Base-by-base conservation (phyloP, 2,888 invertebrate species). In the Pogonocherus hispidulus region DNA sequence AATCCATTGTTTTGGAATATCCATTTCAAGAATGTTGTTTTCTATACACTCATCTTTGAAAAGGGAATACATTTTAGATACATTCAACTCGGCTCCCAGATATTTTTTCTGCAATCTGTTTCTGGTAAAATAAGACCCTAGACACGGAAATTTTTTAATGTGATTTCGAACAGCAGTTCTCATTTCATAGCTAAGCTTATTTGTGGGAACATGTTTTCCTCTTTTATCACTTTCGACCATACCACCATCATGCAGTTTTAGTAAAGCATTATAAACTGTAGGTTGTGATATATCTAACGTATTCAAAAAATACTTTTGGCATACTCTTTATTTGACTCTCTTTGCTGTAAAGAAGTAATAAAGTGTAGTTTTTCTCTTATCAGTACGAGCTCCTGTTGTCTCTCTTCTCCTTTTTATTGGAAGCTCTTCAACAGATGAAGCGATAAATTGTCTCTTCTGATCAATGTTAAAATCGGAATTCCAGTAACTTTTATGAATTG, bases 91-190 rank as follows among this genome's bases (percentile, higher is more conserved):
- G 46, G 23, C 51, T 41, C 52, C 67, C n/a, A 63, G 41, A 32
- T 49, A 63, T 52, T 68, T 64, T 54, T 51, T 57, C 1, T 18
- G 20, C 4, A 57, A 56, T 11, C 63, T 8, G n/a, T 69, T 65
- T 32, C 66, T 44, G 11, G 41, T 32, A 54, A 66, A 66, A 51
- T 69, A 63, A 11, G 66, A 59, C 51, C 60, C 41, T 11, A 23
- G 32, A 35, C 32, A 22, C 16, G 65, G 65, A 69, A 65, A 65
- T 46, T 65, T 64, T n/a, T n/a, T 41, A 18, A 65, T 69, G 35
- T 69, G 65, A 27, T 65, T 46, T 27, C 55, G 37, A 19, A 65
- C 46, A 16, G 35, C 47, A 3, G 65, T 44, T 54, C 44, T 65
- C 9, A 60, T 41, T 9, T 49, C 32, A 6, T 52, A 65, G 3